These are phyloP conservation scores for Pipra filicauda DNA, from an alignment of 2,113 vertebrate genomes.

Conservation along the genomic window DNA sequence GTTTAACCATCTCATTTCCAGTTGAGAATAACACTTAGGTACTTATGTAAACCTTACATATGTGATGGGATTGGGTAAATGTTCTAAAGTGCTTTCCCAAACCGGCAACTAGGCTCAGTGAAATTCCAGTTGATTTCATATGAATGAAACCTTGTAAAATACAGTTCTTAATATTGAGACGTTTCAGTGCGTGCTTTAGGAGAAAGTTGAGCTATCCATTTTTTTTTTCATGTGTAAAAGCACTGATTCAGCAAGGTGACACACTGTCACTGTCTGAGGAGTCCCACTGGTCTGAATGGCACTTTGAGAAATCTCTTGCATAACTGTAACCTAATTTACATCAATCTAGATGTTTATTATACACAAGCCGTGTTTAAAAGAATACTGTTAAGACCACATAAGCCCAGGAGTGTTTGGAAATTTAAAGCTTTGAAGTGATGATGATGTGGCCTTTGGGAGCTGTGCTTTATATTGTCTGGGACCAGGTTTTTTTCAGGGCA, in stretches of 20 bases:
- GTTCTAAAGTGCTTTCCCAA: not conserved
- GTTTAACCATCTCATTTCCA: not conserved
- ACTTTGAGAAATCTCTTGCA: constrained; percentile 1
- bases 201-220: not conserved
- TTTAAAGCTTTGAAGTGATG: constrained; percentile 22
- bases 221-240: not conserved
- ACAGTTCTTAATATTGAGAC: not conserved
- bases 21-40: not conserved
- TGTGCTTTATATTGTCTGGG: not conserved
- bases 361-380: constrained; percentile 10
- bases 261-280: not conserved
- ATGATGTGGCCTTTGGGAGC: not conserved
- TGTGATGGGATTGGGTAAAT: not conserved
- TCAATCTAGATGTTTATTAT: constrained; percentile 4
- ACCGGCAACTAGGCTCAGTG: not conserved
- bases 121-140: not conserved
- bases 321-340: constrained; percentile 34
- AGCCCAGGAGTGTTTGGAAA: not conserved
- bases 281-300: not conserved
- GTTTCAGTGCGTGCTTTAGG: not conserved
- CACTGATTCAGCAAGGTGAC: not conserved
- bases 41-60: accelerated
- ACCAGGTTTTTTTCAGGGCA: not conserved
- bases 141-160: not conserved
- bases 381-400: not conserved